A percentile compares a stretch with the other conserved stretches of the same genome.
Conservation (phyloP, 2,888 invertebrate species). For the Pemphredon lugubris region DNA sequence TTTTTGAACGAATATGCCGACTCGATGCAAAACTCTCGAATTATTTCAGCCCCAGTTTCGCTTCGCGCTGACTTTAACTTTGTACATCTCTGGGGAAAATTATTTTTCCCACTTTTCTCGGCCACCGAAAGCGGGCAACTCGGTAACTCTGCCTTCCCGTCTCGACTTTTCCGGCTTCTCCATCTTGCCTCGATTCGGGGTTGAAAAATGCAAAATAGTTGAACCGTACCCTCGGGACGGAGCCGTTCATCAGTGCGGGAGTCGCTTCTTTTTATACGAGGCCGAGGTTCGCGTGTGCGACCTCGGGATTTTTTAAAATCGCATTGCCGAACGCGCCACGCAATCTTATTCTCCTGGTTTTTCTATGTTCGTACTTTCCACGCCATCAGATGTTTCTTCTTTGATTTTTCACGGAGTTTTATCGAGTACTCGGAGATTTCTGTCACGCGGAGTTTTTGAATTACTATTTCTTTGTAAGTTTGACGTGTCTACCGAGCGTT, state of each 20-base stretch:
- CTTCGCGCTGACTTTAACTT: not conserved
- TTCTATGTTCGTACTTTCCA: not conserved
- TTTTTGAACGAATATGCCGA: not conserved
- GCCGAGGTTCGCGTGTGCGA: not conserved
- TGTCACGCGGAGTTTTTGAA: no score
- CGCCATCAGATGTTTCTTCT: no score
- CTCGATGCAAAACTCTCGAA: not conserved
- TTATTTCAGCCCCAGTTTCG: not conserved
- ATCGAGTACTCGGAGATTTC: no score
- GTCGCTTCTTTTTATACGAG: not conserved
- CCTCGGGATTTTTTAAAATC: not conserved
- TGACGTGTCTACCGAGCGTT: no score
- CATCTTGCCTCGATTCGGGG: constrained; percentile 32
- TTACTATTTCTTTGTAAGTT: no score
- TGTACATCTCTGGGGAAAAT: not conserved
- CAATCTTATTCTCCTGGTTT: no score
- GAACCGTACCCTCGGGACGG: not conserved
- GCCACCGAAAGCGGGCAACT: no score
- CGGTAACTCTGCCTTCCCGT: no score
- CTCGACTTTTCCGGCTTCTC: constrained; percentile 10
- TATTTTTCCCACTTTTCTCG: not conserved
- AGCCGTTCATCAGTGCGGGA: not conserved
- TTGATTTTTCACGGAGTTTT: no score
- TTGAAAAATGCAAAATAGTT: constrained; percentile 17
- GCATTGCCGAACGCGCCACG: no score